phyloP scores from a whole-genome alignment of 2,888 invertebrate genomes.

The Anoplius nigerrimus region DNA sequence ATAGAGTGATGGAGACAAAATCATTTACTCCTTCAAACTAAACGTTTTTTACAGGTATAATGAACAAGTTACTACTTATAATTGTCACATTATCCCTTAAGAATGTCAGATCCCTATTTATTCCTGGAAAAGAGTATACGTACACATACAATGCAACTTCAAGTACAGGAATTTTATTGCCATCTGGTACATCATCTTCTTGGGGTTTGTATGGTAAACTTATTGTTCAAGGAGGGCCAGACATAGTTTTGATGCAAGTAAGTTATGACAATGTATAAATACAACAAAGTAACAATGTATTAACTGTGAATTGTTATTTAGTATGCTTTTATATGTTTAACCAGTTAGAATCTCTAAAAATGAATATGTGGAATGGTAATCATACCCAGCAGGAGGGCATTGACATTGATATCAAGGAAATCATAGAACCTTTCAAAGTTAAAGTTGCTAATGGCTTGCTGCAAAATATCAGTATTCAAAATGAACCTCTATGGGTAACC shows the following conservation, averaged over 20 bases:
- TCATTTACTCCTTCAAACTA: neutral
- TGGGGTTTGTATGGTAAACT: conserved; percentile 68
- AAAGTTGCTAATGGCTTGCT: conserved; percentile 63
- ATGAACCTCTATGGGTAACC: conserved; percentile 80
- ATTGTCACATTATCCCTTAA: conserved; percentile 29
- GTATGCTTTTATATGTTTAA: conserved; percentile 16
- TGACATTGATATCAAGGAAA: conserved; percentile 55
- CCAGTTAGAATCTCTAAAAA: conserved; percentile 64
- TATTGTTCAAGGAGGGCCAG: conserved; percentile 58
- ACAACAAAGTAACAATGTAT: neutral
- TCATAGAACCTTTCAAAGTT: conserved; percentile 66
- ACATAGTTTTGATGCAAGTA: conserved; percentile 64
- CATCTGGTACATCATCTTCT: conserved; percentile 66
- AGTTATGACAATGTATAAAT: conserved; percentile 8
- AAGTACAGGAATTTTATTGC: conserved; percentile 67
- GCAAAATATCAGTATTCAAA: conserved; percentile 66
- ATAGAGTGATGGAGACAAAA: neutral
- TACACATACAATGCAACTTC: conserved; percentile 68
- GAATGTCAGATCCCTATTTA: conserved; percentile 55
- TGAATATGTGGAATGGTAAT: conserved; percentile 64
- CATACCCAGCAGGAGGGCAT: conserved; percentile 42
- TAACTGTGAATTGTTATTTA: neutral
- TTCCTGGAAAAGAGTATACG: conserved; percentile 64
- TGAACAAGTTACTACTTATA: conserved; percentile 23
- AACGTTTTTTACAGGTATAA: conserved; percentile 39